phyloP scores from a whole-genome alignment of 2,888 invertebrate species.

The Stegophylla sp. region DNA sequence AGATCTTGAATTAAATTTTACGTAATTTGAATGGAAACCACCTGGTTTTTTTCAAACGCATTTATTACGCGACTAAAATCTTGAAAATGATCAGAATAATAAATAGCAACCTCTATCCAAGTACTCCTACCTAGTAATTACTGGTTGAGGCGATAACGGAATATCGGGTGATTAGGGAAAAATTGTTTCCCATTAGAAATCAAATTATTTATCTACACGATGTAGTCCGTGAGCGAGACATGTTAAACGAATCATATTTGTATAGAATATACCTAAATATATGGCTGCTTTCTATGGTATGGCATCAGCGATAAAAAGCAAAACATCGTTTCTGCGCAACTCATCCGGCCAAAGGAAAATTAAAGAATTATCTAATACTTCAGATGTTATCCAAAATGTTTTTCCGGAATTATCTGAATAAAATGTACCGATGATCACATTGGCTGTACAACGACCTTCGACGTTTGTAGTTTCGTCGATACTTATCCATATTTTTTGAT shows the following conservation, averaged over 20 bases:
- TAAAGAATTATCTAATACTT: constrained; percentile 23
- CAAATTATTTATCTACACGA: constrained; percentile 61
- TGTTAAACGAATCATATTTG: constrained; percentile 21
- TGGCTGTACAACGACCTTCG: constrained; percentile 1
- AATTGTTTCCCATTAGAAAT: constrained; percentile 62
- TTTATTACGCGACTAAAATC: constrained; percentile 42
- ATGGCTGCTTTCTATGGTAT: constrained; percentile 17
- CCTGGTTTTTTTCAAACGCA: constrained; percentile 22
- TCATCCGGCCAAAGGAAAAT: constrained; percentile 23
- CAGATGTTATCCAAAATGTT: constrained; percentile 8
- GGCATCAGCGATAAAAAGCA: constrained; percentile 26
- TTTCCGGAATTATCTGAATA: constrained; percentile 17
- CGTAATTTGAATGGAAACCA: constrained; percentile 8
- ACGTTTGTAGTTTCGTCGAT: background rate
- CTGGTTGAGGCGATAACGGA: constrained; percentile 62
- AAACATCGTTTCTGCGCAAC: constrained; percentile 28
- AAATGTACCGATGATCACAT: constrained; percentile 8
- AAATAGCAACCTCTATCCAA: constrained; percentile 61
- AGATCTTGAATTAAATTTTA: constrained; percentile 25
- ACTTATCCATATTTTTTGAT: constrained; percentile 10
- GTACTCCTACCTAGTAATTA: constrained; percentile 62
- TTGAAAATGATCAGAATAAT: constrained; percentile 59
- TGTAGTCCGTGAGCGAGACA: constrained; percentile 23
- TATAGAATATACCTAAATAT: constrained; percentile 18
- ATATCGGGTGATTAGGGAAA: constrained; percentile 62